A percentile compares a stretch with the other conserved stretches of the same genome.
phyloP scores from a whole-genome alignment of 2,797 vertebrate species.

The Brachymystax lenok region DNA sequence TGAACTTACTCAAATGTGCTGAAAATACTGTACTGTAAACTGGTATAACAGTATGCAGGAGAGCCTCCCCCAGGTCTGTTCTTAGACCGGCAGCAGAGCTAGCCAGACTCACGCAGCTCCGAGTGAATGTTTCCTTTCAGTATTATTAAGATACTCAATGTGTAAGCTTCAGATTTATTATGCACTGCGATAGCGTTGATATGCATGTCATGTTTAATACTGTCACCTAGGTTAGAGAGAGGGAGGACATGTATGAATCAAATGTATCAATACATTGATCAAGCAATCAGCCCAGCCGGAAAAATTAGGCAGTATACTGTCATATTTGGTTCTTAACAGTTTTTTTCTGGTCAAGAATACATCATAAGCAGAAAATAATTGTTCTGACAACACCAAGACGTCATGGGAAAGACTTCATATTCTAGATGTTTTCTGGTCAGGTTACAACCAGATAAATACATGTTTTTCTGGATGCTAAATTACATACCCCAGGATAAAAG shows the following conservation, averaged over 20 bases:
- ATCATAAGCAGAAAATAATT: background rate
- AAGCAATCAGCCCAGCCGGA: background rate
- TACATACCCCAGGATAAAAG: conserved; percentile 5
- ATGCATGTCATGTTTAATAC: conserved; percentile 25
- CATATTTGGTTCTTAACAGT: too few relatives aligned
- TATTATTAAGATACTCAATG: background rate
- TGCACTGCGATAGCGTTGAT: conserved; percentile 32
- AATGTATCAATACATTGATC: background rate
- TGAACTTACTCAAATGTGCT: conserved; percentile 17
- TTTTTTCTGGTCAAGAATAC: too few relatives aligned
- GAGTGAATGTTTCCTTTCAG: conserved; percentile 17
- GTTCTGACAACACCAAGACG: background rate
- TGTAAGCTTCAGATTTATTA: conserved; percentile 21
- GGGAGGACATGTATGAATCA: background rate
- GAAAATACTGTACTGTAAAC: background rate
- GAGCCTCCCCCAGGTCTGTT: conserved; percentile 27
- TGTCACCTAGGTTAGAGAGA: conserved; percentile 8
- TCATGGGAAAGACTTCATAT: too few relatives aligned
- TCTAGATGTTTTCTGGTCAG: too few relatives aligned
- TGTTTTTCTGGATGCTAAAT: background rate
- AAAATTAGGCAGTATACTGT: too few relatives aligned
- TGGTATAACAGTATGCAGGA: conserved; percentile 10
- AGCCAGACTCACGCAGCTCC: background rate
- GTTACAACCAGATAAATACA: too few relatives aligned
- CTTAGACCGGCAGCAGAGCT: conserved; percentile 28